phyloP scores from a whole-genome alignment of 2,113 vertebrate genomes.

The Lates calcarifer region DNA sequence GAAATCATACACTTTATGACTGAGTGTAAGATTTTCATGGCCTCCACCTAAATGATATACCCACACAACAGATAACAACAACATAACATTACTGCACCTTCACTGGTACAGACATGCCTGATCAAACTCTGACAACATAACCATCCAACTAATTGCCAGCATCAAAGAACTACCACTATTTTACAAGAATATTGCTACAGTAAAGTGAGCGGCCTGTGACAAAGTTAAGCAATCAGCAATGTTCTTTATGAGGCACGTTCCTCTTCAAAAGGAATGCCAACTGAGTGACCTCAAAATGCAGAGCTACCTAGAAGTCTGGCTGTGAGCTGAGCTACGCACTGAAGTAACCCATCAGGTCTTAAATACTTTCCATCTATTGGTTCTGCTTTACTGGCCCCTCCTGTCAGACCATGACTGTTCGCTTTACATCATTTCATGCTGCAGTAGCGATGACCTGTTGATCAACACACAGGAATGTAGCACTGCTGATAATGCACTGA shows the following conservation, averaged over 20 bases:
- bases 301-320: neutral
- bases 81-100: neutral
- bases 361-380: conserved; percentile 27
- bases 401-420: conserved; percentile 17
- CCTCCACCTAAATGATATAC: neutral
- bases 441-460: conserved; percentile 27
- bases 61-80: neutral
- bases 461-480: conserved; percentile 46
- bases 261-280: conserved; percentile 25
- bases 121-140: conserved; percentile 14
- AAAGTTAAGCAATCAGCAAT: conserved; percentile 37
- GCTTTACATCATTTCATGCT: conserved; percentile 11
- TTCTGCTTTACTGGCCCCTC: neutral
- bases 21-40: neutral
- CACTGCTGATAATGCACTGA: conserved; percentile 8
- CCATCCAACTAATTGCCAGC: neutral
- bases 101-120: neutral
- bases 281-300: conserved; percentile 37
- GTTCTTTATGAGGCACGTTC: conserved; percentile 55
- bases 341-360: conserved; percentile 29
- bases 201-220: conserved; percentile 18
- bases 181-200: conserved; percentile 35
- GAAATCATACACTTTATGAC: neutral
- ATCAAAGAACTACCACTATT: conserved; percentile 47
- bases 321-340: conserved; percentile 5